These are phyloP conservation scores for Pseudococcus longispinus DNA, from an alignment of 2,888 invertebrate species.

Conservation along the genomic window DNA sequence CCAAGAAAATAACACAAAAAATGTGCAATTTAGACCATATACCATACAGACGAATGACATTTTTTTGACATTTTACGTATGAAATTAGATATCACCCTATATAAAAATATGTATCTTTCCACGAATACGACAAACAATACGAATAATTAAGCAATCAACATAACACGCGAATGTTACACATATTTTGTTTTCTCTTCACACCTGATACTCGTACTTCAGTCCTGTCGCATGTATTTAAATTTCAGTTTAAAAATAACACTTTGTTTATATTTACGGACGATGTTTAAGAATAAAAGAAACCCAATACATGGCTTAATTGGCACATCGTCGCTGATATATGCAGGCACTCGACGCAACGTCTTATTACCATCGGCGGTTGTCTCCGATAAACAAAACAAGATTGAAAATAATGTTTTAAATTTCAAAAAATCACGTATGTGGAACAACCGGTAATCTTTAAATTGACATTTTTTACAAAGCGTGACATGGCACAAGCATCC, in stretches of 20 bases:
- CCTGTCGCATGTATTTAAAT: not conserved
- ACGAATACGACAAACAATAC: not conserved
- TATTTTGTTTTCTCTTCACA: not conserved
- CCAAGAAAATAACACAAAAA: too few relatives aligned
- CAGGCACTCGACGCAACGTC: not conserved
- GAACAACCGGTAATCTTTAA: not conserved
- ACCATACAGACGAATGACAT: too few relatives aligned
- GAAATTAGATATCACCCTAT: not conserved
- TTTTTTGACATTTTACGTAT: not conserved
- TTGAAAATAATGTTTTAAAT: not conserved
- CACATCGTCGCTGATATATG: too few relatives aligned
- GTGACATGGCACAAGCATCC: not conserved
- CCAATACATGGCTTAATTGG: not conserved
- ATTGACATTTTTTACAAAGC: constrained; percentile 4
- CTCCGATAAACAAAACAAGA: not conserved
- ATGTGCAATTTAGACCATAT: too few relatives aligned
- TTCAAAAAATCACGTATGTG: not conserved
- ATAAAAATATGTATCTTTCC: not conserved
- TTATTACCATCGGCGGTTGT: not conserved
- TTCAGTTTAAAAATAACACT: not conserved
- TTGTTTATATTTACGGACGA: not conserved
- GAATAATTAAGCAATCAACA: not conserved
- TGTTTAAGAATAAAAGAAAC: not conserved
- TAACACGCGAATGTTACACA: not conserved
- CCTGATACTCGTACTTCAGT: not conserved